phyloP scores from a whole-genome alignment of 2,113 vertebrate species.

The Amazona guildingii region DNA sequence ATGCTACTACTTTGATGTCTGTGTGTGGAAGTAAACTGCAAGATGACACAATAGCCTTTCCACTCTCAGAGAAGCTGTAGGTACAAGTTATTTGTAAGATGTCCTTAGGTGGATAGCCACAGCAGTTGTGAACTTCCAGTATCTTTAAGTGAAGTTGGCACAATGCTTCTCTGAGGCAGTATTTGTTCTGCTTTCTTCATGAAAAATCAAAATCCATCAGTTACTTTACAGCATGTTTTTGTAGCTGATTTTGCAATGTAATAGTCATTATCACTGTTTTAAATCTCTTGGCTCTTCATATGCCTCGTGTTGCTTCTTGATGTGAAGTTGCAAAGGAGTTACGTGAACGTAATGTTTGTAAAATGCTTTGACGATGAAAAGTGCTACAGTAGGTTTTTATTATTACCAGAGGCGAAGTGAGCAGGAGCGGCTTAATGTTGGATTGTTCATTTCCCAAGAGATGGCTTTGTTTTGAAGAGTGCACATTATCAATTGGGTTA shows the following conservation, averaged over 20 bases:
- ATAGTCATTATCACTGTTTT: constrained; percentile 10
- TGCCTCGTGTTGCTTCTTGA: constrained; percentile 11
- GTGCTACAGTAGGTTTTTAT: constrained; percentile 32
- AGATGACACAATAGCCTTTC: neutral
- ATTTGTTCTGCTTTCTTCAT: neutral
- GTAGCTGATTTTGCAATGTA: neutral
- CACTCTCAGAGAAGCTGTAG: neutral
- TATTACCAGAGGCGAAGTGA: constrained; percentile 43
- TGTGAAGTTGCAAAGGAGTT: constrained; percentile 23
- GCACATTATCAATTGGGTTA: neutral
- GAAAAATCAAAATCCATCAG: neutral
- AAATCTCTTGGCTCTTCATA: constrained; percentile 11
- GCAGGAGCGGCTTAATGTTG: neutral
- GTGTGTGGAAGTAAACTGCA: neutral
- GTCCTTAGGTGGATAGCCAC: neutral
- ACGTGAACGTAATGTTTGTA: neutral
- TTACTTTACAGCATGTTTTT: neutral
- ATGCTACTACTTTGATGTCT: neutral
- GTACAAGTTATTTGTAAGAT: neutral
- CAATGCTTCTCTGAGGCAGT: neutral
- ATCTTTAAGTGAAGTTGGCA: neutral
- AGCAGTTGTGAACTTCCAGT: neutral
- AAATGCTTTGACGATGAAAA: constrained; percentile 56
- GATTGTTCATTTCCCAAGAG: constrained; percentile 39
- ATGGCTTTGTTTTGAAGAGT: constrained; percentile 14